Evolutionary conservation across 2,888 invertebrate genomes (phyloP).

Genomic region (Poecilobothrus nobilitatus): DNA sequence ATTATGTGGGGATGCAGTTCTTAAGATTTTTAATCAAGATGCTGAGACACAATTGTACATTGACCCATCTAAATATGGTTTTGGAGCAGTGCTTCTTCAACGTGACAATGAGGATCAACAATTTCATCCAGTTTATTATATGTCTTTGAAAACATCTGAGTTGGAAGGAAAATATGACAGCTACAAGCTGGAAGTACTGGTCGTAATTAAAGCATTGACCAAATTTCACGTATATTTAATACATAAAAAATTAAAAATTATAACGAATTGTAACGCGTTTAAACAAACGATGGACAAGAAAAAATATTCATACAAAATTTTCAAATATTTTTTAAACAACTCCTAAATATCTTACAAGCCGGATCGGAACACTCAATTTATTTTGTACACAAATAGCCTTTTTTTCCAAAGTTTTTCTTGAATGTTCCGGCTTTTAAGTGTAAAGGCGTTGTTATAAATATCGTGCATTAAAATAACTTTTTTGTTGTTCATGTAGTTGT

Average conservation of each 20-base stretch:
- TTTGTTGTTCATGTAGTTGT: no score
- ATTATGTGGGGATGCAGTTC: constrained; percentile 7
- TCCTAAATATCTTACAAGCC: no score
- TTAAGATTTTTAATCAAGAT: constrained; percentile 11
- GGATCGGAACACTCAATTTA: no score
- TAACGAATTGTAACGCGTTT: constrained; percentile 30
- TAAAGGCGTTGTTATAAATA: no score
- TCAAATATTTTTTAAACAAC: no score
- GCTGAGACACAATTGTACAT: constrained; percentile 17
- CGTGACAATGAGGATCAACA: not conserved
- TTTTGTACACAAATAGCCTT: no score
- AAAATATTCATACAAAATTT: no score
- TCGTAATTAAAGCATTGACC: constrained; percentile 11
- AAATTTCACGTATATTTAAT: constrained; percentile 27
- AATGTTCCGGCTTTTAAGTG: no score
- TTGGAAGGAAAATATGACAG: constrained; percentile 28
- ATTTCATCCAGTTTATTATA: constrained; percentile 11
- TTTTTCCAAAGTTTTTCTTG: no score
- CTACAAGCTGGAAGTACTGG: constrained; percentile 25
- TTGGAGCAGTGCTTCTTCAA: constrained; percentile 16
- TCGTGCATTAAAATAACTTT: no score
- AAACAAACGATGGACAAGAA: constrained; percentile 28
- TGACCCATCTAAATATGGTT: constrained; percentile 15
- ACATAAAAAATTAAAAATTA: constrained; percentile 28
- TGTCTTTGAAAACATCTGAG: constrained; percentile 8